phyloP scores from a whole-genome alignment of 2,888 invertebrate species.

The Pelosia muscerda region DNA sequence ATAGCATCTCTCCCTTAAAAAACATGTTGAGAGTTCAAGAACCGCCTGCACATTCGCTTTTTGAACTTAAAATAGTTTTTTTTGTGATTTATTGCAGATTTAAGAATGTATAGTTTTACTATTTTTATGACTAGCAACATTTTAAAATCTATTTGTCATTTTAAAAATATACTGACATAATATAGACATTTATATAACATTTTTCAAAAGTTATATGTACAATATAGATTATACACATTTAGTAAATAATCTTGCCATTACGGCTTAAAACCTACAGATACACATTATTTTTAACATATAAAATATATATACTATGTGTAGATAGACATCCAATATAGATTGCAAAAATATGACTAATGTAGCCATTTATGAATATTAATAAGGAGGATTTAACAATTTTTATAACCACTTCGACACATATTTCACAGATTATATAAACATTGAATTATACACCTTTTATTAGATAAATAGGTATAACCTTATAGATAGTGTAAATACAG shows the following conservation, averaged over 20 bases:
- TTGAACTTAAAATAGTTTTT: too few species aligned
- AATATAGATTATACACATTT: slow-evolving; percentile 6
- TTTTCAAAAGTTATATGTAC: background rate
- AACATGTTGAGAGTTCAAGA: too few species aligned
- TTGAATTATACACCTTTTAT: background rate
- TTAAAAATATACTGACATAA: background rate
- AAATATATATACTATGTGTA: too few species aligned
- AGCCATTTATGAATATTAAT: slow-evolving; percentile 10
- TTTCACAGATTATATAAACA: background rate
- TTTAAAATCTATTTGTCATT: background rate
- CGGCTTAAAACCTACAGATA: background rate
- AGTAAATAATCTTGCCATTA: background rate
- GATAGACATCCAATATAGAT: slow-evolving; percentile 12
- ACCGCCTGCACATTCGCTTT: too few species aligned
- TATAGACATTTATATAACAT: background rate
- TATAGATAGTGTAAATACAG: background rate
- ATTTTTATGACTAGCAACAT: slow-evolving; percentile 19
- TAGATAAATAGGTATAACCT: slow-evolving; percentile 3
- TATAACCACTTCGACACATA: too few species aligned
- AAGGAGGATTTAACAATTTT: background rate
- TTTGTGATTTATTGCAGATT: background rate
- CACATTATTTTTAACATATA: slow-evolving; percentile 4
- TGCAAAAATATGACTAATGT: slow-evolving; percentile 24
- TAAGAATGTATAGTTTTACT: background rate
- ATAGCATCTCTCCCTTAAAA: too few species aligned